Base-by-base conservation (phyloP, 1,140 invertebrate genomes). In the Ceratoteleas bidentatus region DNA sequence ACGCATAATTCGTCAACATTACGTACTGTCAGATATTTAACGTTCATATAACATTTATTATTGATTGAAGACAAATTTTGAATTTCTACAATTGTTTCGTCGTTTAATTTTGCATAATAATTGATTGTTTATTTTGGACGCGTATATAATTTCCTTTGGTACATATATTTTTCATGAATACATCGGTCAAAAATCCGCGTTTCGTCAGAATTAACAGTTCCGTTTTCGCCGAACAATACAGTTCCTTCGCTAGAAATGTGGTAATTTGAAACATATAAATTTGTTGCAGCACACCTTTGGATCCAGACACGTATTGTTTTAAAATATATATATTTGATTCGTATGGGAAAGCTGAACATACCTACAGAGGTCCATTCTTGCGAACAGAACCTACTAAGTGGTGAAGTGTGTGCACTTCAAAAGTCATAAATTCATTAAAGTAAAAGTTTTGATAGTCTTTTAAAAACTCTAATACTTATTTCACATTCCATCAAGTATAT, bases 291-390 rank as follows among this genome's bases (percentile, higher is more conserved):
- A 83, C 65, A 9, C 76, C 65, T 57, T 57, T 82, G 2, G 80
- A 70, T 15, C 76, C 80, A 53, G 36, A 57, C 0, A 73, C 80
- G n/a, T 38, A 68, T 10, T 72, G 34, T 60, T 80, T 79, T 9
- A 80, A 65, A 24, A 43, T 33, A 11, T 69, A 33, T 3, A 82
- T 80, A 49, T 53, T 64, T 32, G 60, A 61, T 70, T 85, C 84
- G 24, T 64, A 85, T 14, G 68, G 56, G 15, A 83, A 83, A 24
- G 84, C 56, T 2, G 84, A 83, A 13, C 62, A 70, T 47, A 40
- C 76, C 66, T 66, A 80, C 0, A 83, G 32, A 9, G 75, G 62
- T 8, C 72, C 83, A 58, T 64, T 76, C 45, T 70, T 52, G 2
- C 60, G 65, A 16, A 83, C 73, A 43, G 33, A 56, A 38, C 73